Evolutionary conservation across 1,140 invertebrate species (phyloP), one percentile per base, ranked within the genome.

Genomic region (Platorchestia sp.): DNA sequence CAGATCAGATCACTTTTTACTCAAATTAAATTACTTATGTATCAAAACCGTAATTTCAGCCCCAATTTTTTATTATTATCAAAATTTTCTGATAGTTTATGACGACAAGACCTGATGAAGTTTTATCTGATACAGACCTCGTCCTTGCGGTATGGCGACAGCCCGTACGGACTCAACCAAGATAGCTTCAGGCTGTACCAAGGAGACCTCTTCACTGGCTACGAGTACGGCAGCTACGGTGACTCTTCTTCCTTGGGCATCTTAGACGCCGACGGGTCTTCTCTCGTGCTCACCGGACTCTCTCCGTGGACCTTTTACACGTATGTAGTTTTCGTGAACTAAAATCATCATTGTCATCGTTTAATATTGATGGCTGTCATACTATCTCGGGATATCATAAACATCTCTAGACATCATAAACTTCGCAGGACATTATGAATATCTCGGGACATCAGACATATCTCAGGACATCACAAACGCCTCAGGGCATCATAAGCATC

Each of bases 151-250:
- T 96, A 95, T 90, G 97, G 95, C 36, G 96, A 96, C 22, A 95
- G 95, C n/a, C 95, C 96, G 3, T 95, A 95, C 42, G 93, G 96
- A 44, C 96, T 96, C 75, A 95, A 96, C 43, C 44, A n/a, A 0
- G 96, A 96, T 87, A 95, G 96, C 91, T 95, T 97, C 95, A 96
- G 96, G 0, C 86, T 97, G 14, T 97, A 96, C 90, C 86, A 95
- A 43, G 95, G 86, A 41, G 95, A 95, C 1, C 96, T 95, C 95
- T 97, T 97, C 95, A 96, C 96, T 45, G 96, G 96, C 40, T 95
- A 91, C 0, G 96, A 96, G 75, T 95, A 96, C 47, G 95, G 86
- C 86, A 95, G 6, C 36, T 7, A 0, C 16, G 1, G 16, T 0
- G 95, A 96, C 86, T 45, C 95, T 0, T 91, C 95, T 27, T 95